Percentiles rank a stretch among this genome's conserved stretches.
Evolutionary conservation across 2,797 vertebrate genomes (phyloP).

Genomic region (Myoxocephalus aenaeus): DNA sequence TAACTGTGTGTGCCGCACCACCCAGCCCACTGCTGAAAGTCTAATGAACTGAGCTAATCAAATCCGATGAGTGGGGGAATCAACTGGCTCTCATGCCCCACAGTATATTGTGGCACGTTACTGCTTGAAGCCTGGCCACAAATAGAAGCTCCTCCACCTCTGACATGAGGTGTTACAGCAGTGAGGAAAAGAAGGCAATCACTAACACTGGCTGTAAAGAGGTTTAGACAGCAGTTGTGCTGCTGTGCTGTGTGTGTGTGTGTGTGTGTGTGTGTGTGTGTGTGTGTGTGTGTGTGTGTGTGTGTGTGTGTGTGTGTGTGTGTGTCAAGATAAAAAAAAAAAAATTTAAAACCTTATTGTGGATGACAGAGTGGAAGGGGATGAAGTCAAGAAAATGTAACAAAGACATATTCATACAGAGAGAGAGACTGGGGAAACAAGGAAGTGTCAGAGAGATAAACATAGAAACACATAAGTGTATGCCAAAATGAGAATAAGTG

Average conservation of each 20-base stretch:
- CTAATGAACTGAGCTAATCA: slow-evolving; percentile 54
- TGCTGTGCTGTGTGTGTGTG: background rate
- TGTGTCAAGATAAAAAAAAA: slow-evolving; percentile 35
- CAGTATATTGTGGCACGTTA: background rate
- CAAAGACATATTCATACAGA: slow-evolving; percentile 1
- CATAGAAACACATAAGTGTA: slow-evolving; percentile 31
- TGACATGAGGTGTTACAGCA: slow-evolving; percentile 31
- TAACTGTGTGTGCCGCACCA: slow-evolving; percentile 36
- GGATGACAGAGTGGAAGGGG: slow-evolving; percentile 14
- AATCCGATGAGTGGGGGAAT: slow-evolving; percentile 37
- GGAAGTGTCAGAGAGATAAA: slow-evolving; percentile 29
- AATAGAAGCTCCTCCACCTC: slow-evolving; percentile 34
- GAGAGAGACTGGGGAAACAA: background rate
- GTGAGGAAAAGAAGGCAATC: slow-evolving; percentile 9
- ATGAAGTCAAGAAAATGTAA: slow-evolving; percentile 17
- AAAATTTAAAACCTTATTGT: slow-evolving; percentile 11
- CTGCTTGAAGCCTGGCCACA: slow-evolving; percentile 12
- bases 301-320: background rate
- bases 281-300: background rate
- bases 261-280: too few relatives aligned
- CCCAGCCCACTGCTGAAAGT: slow-evolving; percentile 40
- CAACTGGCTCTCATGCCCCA: slow-evolving; percentile 14
- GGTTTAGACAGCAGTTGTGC: slow-evolving; percentile 2
- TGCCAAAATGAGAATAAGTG: slow-evolving; percentile 51
- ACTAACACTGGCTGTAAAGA: slow-evolving; percentile 13